Evolutionary conservation across 2,888 invertebrate species (phyloP).

Genomic region (Rhagonycha fulva): DNA sequence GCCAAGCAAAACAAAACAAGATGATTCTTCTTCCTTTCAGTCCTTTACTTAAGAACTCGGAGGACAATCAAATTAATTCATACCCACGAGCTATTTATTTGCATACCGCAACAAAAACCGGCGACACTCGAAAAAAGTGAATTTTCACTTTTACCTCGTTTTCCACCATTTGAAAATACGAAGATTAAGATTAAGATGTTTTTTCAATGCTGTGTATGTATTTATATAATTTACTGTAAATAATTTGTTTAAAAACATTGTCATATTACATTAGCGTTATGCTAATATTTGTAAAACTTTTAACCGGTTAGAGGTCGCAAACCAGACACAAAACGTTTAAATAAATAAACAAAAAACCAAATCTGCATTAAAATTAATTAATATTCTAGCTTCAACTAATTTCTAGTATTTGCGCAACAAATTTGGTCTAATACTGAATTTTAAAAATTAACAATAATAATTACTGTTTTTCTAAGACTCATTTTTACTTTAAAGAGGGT

Average conservation of each 20-base stretch:
- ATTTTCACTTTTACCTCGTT: background rate
- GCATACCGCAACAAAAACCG: background rate
- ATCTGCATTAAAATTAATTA: background rate
- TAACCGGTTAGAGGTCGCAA: background rate
- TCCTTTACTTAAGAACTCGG: slow-evolving; percentile 21
- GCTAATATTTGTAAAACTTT: background rate
- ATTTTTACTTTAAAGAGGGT: background rate
- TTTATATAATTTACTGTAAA: background rate
- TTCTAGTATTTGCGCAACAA: background rate
- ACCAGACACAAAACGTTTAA: background rate
- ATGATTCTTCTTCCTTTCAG: slow-evolving; percentile 45
- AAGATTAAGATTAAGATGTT: background rate
- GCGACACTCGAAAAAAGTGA: background rate
- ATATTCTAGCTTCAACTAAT: background rate
- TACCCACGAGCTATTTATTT: background rate
- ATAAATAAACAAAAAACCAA: background rate
- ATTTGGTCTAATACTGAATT: background rate
- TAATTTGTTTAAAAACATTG: background rate
- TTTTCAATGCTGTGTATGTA: background rate
- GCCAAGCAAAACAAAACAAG: slow-evolving; percentile 55
- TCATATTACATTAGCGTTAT: background rate
- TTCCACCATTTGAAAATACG: background rate
- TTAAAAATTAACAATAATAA: background rate
- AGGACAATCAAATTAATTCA: slow-evolving; percentile 3
- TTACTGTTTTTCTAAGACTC: background rate